These are phyloP conservation scores for Odobenus rosmarus DNA, from an alignment of 2,113 vertebrate species.

Conservation along the genomic window DNA sequence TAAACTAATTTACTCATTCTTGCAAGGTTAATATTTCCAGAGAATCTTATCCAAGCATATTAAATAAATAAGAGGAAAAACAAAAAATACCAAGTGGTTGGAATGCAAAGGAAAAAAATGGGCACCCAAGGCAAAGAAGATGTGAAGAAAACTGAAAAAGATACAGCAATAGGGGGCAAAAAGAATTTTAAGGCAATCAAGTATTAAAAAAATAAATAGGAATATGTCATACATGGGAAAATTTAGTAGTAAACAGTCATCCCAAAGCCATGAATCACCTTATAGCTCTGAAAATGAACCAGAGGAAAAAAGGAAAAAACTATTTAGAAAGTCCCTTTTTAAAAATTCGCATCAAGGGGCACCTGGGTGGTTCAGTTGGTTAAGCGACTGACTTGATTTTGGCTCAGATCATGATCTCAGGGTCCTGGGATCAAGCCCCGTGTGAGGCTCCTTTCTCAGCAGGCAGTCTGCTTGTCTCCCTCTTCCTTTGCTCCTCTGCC, in stretches of 20 bases:
- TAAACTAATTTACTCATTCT: neutral
- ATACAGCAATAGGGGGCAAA: neutral
- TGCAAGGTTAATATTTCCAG: neutral
- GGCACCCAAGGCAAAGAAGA: neutral
- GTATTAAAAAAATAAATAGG: constrained; percentile 4
- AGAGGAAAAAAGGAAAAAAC: neutral
- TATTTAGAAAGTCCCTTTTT: neutral
- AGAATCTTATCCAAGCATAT: neutral
- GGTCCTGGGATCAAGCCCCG: neutral
- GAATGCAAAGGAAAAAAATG: neutral
- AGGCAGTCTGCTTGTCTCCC: neutral
- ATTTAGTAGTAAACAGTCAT: constrained; percentile 40
- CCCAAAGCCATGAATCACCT: constrained; percentile 37
- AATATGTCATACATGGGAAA: constrained; percentile 40
- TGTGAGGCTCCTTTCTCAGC: neutral
- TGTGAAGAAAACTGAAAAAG: neutral
- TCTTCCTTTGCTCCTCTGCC: neutral
- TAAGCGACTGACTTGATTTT: neutral
- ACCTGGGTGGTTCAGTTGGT: neutral
- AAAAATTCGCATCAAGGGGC: neutral
- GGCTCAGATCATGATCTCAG: neutral
- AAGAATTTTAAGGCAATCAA: constrained; percentile 53
- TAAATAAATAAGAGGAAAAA: neutral
- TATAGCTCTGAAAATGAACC: constrained; percentile 51
- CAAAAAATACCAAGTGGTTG: neutral